These are phyloP conservation scores for Turdus rufiventris DNA, from an alignment of 2,113 vertebrate genomes.

Conservation along the genomic window DNA sequence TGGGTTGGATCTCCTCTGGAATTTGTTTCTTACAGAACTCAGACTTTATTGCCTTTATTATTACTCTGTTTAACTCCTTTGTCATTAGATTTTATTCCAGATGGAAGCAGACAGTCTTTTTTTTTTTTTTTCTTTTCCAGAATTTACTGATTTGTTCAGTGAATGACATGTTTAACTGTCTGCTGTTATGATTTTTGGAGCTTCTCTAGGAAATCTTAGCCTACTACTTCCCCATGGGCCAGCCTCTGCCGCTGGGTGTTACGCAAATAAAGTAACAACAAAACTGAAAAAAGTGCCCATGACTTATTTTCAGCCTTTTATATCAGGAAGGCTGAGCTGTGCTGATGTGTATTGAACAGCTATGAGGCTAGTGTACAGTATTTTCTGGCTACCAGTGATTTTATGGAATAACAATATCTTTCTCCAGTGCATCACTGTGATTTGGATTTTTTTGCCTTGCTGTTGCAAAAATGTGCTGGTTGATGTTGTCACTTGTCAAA, in stretches of 20 bases:
- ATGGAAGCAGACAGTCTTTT: not conserved
- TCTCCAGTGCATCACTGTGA: not conserved
- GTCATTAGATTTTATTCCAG: not conserved
- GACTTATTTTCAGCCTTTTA: not conserved
- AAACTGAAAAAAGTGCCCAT: not conserved
- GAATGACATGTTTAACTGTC: not conserved
- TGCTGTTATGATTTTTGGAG: not conserved
- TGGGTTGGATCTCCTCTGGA: not conserved
- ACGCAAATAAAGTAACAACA: not conserved
- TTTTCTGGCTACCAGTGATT: not conserved
- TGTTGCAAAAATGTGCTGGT: not conserved
- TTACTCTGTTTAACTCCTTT: not conserved
- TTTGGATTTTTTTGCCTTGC: not conserved
- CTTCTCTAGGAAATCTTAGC: not conserved
- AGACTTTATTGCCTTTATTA: constrained; percentile 17
- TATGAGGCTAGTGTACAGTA: not conserved
- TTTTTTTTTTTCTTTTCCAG: not conserved
- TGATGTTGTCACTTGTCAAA: constrained; percentile 34
- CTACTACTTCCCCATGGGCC: not conserved
- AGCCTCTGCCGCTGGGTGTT: not conserved
- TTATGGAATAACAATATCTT: not conserved
- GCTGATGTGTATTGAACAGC: not conserved
- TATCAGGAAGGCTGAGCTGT: not conserved
- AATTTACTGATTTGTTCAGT: not conserved
- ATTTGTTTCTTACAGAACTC: not conserved